These are phyloP conservation scores for Rhinopithecus roxellana DNA, from an alignment of 2,113 vertebrate species.

Conservation along the genomic window DNA sequence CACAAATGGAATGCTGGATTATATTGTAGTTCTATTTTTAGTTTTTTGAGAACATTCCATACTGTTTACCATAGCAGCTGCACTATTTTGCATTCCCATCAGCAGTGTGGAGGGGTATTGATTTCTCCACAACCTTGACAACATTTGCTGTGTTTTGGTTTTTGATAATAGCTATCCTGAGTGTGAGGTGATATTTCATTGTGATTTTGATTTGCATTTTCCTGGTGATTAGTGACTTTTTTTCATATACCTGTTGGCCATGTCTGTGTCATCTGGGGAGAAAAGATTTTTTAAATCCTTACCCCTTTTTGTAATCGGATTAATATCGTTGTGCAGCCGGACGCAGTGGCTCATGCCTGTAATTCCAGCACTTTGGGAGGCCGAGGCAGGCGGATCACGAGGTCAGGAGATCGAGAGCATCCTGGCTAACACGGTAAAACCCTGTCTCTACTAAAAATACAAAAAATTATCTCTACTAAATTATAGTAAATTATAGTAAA, in stretches of 20 bases:
- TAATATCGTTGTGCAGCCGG: background rate
- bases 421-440: no score
- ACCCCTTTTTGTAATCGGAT: background rate
- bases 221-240: background rate
- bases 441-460: no score
- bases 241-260: background rate
- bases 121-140: background rate
- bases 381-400: no score
- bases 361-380: no score
- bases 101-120: background rate
- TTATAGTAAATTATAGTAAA: no score
- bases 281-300: background rate
- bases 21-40: background rate
- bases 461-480: no score
- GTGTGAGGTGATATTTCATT: background rate
- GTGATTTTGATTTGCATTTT: background rate
- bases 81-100: background rate
- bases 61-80: background rate
- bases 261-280: background rate
- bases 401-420: no score
- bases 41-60: background rate
- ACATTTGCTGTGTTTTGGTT: background rate
- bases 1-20: background rate
- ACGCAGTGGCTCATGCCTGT: no score
- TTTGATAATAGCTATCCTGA: background rate